Conservation (phyloP, 2,797 vertebrate species). For the Odontamblyopus rebecca region DNA sequence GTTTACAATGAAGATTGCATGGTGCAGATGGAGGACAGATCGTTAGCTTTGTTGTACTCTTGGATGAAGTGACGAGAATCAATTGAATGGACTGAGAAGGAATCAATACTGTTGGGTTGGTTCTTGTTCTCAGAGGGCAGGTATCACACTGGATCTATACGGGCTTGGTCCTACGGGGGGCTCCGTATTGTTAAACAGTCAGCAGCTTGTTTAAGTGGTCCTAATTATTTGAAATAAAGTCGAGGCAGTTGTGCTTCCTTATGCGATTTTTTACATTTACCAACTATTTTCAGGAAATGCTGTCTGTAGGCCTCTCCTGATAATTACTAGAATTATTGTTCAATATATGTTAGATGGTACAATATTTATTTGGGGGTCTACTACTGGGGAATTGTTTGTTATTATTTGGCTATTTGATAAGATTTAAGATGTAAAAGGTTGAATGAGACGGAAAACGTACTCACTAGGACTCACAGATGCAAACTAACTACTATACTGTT, state of each 20-base stretch:
- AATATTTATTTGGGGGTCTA: too few relatives aligned
- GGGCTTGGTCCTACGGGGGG: slow-evolving; percentile 20
- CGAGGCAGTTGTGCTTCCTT: not conserved
- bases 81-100: slow-evolving; percentile 27
- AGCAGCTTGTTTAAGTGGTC: slow-evolving; percentile 12
- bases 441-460: too few relatives aligned
- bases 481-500: too few relatives aligned
- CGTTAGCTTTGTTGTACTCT: slow-evolving; percentile 31
- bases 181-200: slow-evolving; percentile 11
- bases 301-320: too few relatives aligned
- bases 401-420: too few relatives aligned
- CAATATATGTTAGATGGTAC: too few relatives aligned
- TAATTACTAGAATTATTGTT: too few relatives aligned
- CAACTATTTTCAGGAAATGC: too few relatives aligned
- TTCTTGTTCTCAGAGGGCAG: slow-evolving; percentile 28
- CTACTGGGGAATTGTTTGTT: too few relatives aligned
- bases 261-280: slow-evolving; percentile 1
- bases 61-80: slow-evolving; percentile 30
- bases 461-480: too few relatives aligned
- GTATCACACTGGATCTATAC: slow-evolving; percentile 48
- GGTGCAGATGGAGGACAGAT: slow-evolving; percentile 3
- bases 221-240: slow-evolving; percentile 4
- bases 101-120: slow-evolving; percentile 37
- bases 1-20: not conserved
- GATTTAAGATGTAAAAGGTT: too few relatives aligned